These are phyloP conservation scores for Tetheella fluctuosa DNA, from an alignment of 2,888 invertebrate genomes.

Conservation along the genomic window DNA sequence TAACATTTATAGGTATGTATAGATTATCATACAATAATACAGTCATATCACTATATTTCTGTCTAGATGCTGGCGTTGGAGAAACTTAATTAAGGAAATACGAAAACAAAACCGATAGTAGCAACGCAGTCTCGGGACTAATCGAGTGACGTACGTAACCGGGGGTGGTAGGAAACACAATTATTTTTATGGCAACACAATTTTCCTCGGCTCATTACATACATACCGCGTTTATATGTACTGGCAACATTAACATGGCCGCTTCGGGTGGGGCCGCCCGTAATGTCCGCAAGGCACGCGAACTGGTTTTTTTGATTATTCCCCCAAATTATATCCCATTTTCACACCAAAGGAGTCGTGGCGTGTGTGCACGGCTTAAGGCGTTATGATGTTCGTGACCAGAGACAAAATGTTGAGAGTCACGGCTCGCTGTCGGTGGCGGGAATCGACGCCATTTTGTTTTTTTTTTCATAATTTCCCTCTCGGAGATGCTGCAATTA, in stretches of 20 bases:
- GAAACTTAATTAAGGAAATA: conserved; percentile 35
- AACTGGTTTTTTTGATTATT: conserved; percentile 80
- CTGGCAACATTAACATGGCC: conserved; percentile 81
- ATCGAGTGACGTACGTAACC: conserved; percentile 61
- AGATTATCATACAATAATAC: no score
- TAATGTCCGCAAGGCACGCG: conserved; percentile 82
- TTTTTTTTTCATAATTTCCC: conserved; percentile 30
- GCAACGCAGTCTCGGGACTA: conserved; percentile 41
- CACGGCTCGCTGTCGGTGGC: conserved; percentile 46
- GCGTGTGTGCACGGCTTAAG: conserved; percentile 64
- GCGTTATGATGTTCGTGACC: conserved; percentile 69
- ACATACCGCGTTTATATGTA: conserved; percentile 73
- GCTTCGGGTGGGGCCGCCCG: conserved; percentile 70
- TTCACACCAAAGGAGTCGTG: conserved; percentile 71
- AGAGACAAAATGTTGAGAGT: conserved; percentile 65
- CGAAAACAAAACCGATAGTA: conserved; percentile 27
- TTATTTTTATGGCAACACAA: conserved; percentile 84
- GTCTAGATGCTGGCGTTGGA: conserved; percentile 5
- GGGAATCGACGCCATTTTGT: conserved; percentile 51
- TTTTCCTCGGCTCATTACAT: conserved; percentile 83
- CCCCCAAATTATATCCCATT: conserved; percentile 83
- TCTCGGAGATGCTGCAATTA: background rate
- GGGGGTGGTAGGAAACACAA: conserved; percentile 72
- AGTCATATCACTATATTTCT: no score
- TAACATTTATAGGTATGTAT: no score